Percentiles rank a stretch among this genome's conserved stretches.
Conservation (phyloP, 2,888 invertebrate genomes). For the Dioctria rufipes region DNA sequence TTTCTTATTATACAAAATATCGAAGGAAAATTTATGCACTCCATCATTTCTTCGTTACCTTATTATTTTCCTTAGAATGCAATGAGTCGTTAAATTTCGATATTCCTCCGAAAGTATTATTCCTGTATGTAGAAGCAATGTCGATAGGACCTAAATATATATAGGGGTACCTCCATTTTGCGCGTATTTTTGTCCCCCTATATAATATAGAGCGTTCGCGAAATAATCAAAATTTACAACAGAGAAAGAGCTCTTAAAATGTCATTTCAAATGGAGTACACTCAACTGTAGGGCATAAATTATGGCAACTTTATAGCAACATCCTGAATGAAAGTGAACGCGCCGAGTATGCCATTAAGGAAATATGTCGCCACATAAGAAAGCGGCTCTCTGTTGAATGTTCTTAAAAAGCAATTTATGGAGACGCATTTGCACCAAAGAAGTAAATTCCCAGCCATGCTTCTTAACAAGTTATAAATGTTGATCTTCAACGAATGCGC, state of each 20-base stretch:
- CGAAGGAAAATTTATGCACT: slow-evolving; percentile 30
- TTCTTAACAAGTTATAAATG: slow-evolving; percentile 46
- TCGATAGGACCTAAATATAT: background rate
- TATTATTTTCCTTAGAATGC: slow-evolving; percentile 39
- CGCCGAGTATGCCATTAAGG: slow-evolving; percentile 56
- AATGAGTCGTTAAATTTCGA: slow-evolving; percentile 52
- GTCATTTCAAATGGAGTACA: slow-evolving; percentile 54
- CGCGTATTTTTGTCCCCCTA: background rate
- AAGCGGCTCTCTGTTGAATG: slow-evolving; percentile 56
- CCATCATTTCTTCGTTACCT: slow-evolving; percentile 11
- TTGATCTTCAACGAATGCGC: slow-evolving; percentile 21
- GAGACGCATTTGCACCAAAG: slow-evolving; percentile 51
- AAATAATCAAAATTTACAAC: slow-evolving; percentile 56
- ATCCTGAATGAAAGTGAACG: slow-evolving; percentile 49
- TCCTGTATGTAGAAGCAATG: background rate
- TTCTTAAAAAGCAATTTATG: slow-evolving; percentile 58
- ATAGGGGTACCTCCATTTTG: too few species aligned
- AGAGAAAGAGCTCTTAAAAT: slow-evolving; percentile 55
- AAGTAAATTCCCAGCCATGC: slow-evolving; percentile 30
- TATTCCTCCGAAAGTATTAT: slow-evolving; percentile 23
- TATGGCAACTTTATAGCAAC: slow-evolving; percentile 57
- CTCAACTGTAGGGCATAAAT: slow-evolving; percentile 57
- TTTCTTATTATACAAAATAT: background rate
- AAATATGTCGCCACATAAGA: slow-evolving; percentile 60
- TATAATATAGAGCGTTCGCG: slow-evolving; percentile 18